These are phyloP conservation scores for Papilio machaon DNA, from an alignment of 1,140 invertebrate genomes.

Conservation along the genomic window DNA sequence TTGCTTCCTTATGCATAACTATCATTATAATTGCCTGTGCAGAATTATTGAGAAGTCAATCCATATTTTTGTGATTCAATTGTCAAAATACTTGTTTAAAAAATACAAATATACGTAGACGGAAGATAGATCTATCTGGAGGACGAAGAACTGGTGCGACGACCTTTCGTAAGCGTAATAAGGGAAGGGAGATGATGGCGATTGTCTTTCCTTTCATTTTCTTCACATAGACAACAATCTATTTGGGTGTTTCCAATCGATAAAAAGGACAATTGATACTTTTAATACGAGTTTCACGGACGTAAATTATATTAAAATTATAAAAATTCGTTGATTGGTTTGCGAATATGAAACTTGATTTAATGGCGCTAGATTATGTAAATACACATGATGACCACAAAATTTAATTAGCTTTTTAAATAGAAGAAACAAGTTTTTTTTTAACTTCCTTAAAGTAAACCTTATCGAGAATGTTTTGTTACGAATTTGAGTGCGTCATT, in stretches of 20 bases:
- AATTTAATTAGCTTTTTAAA: conserved; percentile 38
- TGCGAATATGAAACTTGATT: conserved; percentile 26
- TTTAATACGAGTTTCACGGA: background rate
- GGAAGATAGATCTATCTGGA: too few species aligned
- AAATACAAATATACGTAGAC: too few species aligned
- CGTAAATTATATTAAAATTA: background rate
- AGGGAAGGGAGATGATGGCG: too few species aligned
- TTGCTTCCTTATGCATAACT: conserved; percentile 1
- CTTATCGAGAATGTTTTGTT: conserved; percentile 17
- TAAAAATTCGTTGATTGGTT: conserved; percentile 21
- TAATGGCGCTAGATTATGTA: conserved; percentile 35
- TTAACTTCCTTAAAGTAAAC: conserved; percentile 23
- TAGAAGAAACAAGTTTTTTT: conserved; percentile 28
- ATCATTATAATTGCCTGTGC: background rate
- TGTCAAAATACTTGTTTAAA: too few species aligned
- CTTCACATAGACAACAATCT: too few species aligned
- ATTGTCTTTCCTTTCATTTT: too few species aligned
- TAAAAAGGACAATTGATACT: background rate
- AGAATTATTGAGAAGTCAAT: too few species aligned
- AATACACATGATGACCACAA: conserved; percentile 20
- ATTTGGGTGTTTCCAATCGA: too few species aligned
- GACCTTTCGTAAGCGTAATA: too few species aligned
- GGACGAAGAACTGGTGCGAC: too few species aligned
- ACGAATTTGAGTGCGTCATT: background rate
- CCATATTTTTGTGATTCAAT: too few species aligned